phyloP scores from a whole-genome alignment of 2,888 invertebrate genomes.

The Drosophila prolongata region DNA sequence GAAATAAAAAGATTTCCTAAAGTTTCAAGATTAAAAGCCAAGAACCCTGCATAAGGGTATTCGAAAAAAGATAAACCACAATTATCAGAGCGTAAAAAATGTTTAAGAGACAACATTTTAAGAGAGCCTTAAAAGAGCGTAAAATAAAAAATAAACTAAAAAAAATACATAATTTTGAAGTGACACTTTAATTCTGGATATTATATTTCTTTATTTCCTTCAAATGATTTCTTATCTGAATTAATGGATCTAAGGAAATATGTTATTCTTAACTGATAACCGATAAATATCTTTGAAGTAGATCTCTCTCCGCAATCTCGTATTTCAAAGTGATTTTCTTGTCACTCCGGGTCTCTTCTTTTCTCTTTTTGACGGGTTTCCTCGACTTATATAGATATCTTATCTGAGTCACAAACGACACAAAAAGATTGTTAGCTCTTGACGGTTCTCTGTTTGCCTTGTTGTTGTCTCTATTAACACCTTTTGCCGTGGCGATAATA shows the following conservation, averaged over 20 bases:
- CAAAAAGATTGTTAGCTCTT: conserved; percentile 49
- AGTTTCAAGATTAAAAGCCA: no score
- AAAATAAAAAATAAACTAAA: neutral
- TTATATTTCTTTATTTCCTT: neutral
- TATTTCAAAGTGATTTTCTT: conserved; percentile 16
- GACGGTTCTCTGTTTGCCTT: conserved; percentile 27
- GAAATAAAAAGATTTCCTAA: no score
- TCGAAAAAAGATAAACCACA: neutral
- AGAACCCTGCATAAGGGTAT: neutral
- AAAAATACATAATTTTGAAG: neutral
- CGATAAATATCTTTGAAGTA: neutral
- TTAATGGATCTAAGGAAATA: neutral
- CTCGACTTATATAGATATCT: conserved; percentile 48
- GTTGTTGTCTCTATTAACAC: conserved; percentile 68
- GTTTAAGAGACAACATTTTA: neutral
- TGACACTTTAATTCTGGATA: neutral
- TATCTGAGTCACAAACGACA: conserved; percentile 66
- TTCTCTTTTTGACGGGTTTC: conserved; percentile 17
- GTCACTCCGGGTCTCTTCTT: conserved; percentile 20
- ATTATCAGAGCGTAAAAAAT: neutral
- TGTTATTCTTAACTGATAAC: neutral
- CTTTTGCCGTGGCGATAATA: conserved; percentile 69
- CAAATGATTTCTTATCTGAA: conserved; percentile 4
- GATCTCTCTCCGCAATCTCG: conserved; percentile 12
- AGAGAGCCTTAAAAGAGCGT: conserved; percentile 3